These are phyloP conservation scores for Dryocosmus kuriphilus DNA, from an alignment of 2,888 invertebrate genomes.

Conservation along the genomic window DNA sequence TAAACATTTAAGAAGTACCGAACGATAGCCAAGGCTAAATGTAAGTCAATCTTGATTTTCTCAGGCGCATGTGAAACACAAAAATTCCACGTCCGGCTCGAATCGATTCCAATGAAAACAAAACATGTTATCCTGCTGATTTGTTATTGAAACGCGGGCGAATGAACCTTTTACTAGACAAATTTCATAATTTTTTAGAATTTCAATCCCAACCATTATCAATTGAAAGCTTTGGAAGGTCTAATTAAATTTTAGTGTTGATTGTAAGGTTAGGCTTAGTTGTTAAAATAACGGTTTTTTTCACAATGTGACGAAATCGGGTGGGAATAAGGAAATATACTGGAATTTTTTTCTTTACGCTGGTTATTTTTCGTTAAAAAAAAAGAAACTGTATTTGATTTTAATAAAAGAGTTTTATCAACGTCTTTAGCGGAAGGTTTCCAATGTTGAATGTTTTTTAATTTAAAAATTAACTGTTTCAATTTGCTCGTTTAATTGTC, in stretches of 20 bases:
- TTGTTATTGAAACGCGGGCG: conserved; percentile 1
- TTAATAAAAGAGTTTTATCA: neutral
- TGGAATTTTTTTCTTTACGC: neutral
- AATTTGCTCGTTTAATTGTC: neutral
- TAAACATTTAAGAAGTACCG: conserved; percentile 1
- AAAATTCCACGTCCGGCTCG: neutral
- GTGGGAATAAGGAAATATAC: neutral
- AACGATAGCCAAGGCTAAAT: neutral
- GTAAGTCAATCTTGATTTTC: conserved; percentile 16
- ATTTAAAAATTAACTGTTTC: neutral
- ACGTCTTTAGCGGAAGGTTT: neutral
- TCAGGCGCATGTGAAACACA: neutral
- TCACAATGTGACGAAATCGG: neutral
- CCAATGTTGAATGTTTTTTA: neutral
- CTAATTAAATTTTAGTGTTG: neutral
- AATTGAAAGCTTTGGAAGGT: neutral
- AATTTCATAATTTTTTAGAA: neutral
- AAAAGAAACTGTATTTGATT: neutral
- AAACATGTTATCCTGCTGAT: neutral
- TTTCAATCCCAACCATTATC: neutral
- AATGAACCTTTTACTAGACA: neutral
- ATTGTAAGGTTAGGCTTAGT: neutral
- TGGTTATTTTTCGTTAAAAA: neutral
- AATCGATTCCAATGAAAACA: neutral
- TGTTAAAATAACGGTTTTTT: neutral